phyloP scores from a whole-genome alignment of 2,113 vertebrate species.

The Ranitomeya imitator region DNA sequence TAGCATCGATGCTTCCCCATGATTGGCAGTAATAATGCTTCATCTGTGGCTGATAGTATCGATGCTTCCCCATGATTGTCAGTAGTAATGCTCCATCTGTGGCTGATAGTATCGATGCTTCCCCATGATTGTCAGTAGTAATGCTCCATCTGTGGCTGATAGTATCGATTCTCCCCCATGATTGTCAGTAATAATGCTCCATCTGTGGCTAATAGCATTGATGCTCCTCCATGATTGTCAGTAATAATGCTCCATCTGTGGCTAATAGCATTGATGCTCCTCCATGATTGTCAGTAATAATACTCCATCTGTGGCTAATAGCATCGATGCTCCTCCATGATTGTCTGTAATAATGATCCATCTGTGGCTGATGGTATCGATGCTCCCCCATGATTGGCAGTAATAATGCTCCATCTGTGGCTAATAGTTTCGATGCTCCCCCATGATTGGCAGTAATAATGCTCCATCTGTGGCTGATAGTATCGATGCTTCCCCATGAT shows the following conservation, averaged over 20 bases:
- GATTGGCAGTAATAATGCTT: not conserved
- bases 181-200: no score
- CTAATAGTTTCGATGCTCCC: not conserved
- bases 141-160: not conserved
- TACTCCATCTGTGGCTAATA: no score
- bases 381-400: not conserved
- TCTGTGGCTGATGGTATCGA: not conserved
- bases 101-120: not conserved
- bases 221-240: no score
- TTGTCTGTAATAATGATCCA: not conserved
- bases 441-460: not conserved
- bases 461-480: not conserved
- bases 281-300: no score
- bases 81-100: not conserved
- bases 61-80: no score
- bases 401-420: not conserved
- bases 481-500: not conserved
- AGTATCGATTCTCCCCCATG: no score
- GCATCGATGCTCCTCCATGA: not conserved
- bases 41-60: not conserved
- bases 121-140: not conserved
- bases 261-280: no score
- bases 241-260: no score
- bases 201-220: no score
- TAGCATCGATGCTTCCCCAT: no score